Evolutionary conservation across 1,140 invertebrate species (phyloP).

Genomic region (Orussus abietinus): DNA sequence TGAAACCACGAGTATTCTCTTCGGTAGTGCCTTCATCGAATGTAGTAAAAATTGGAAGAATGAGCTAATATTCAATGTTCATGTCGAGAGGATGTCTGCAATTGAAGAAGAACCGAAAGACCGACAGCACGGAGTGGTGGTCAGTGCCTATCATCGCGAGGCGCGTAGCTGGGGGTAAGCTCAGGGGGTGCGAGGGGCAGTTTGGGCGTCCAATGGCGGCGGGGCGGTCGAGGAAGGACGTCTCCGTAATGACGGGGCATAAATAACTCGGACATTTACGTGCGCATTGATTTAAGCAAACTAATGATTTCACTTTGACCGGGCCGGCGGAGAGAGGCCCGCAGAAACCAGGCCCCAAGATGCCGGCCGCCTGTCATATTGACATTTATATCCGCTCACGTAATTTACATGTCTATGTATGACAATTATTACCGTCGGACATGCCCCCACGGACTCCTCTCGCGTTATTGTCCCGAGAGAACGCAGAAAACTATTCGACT

Average conservation of each 20-base stretch:
- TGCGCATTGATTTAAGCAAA: conserved; percentile 56
- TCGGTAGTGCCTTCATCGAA: too few relatives aligned
- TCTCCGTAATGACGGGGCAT: conserved; percentile 52
- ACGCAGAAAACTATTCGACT: too few relatives aligned
- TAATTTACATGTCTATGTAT: conserved; percentile 52
- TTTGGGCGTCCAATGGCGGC: too few relatives aligned
- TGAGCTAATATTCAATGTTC: too few relatives aligned
- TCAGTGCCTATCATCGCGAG: too few relatives aligned
- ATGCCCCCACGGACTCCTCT: conserved; percentile 9
- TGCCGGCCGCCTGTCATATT: conserved; percentile 45
- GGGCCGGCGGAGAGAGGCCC: conserved; percentile 28
- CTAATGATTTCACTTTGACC: conserved; percentile 57
- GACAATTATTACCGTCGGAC: conserved; percentile 42
- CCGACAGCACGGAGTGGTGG: too few relatives aligned
- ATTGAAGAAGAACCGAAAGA: too few relatives aligned
- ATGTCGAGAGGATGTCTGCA: too few relatives aligned
- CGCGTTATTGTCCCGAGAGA: too few relatives aligned
- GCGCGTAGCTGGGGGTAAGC: too few relatives aligned
- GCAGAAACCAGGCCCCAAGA: conserved; percentile 31
- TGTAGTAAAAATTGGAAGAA: too few relatives aligned
- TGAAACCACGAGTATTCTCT: too few relatives aligned
- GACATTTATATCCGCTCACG: conserved; percentile 48
- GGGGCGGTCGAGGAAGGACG: conserved; percentile 37
- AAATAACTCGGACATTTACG: conserved; percentile 55
- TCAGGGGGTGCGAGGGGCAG: conserved; percentile 21